phyloP scores from a whole-genome alignment of 2,888 invertebrate species.

The Vesta saturnalis region DNA sequence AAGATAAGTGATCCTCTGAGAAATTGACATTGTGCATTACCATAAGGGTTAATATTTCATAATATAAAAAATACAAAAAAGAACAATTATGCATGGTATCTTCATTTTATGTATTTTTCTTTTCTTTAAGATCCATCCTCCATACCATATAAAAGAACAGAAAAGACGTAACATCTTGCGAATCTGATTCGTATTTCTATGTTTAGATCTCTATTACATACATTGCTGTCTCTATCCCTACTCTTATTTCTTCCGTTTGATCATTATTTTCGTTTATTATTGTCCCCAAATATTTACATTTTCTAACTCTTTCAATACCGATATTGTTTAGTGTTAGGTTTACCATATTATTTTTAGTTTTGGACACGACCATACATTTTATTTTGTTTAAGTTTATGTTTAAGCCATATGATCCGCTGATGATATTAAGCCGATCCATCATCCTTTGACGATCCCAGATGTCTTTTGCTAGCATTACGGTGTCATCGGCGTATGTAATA shows the following conservation, averaged over 20 bases:
- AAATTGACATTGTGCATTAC: too few relatives aligned
- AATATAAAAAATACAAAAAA: too few relatives aligned
- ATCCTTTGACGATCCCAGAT: neutral
- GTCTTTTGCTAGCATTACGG: constrained; percentile 6
- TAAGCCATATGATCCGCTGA: constrained; percentile 1
- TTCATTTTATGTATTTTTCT: neutral
- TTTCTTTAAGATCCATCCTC: constrained; percentile 2
- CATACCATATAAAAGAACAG: constrained; percentile 2
- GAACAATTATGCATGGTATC: too few relatives aligned
- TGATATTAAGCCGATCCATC: neutral
- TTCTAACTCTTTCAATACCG: neutral
- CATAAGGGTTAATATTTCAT: too few relatives aligned
- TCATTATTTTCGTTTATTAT: constrained; percentile 8
- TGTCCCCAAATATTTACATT: constrained; percentile 4
- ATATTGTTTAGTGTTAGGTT: neutral
- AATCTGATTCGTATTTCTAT: constrained; percentile 4
- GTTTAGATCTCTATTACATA: neutral
- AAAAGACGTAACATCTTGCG: neutral
- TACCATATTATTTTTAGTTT: neutral
- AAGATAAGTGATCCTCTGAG: too few relatives aligned
- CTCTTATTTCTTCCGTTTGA: too few relatives aligned
- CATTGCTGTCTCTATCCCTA: neutral
- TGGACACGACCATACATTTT: neutral
- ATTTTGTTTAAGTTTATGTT: neutral
- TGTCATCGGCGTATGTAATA: constrained; percentile 2